Evolutionary conservation across 1,140 invertebrate species (phyloP).

Genomic region (Drosophila ercepeae): DNA sequence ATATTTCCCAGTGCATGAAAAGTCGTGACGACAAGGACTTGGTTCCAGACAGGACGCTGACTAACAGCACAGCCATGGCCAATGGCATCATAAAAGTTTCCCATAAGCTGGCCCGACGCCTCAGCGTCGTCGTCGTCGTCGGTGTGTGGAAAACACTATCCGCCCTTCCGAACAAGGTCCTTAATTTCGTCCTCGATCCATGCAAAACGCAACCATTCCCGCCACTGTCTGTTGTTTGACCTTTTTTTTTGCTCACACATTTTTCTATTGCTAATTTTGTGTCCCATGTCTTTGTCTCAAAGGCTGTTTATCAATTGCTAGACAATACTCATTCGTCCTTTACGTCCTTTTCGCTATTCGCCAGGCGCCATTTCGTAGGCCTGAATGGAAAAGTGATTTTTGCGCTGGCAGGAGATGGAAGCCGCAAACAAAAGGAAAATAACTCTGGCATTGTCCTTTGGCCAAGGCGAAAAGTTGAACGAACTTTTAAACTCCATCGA

Average conservation of each 20-base stretch:
- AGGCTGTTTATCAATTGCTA: slow-evolving; percentile 43
- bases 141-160: too few relatives aligned
- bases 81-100: slow-evolving; percentile 74
- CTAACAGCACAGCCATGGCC: slow-evolving; percentile 50
- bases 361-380: slow-evolving; percentile 44
- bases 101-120: slow-evolving; percentile 35
- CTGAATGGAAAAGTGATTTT: slow-evolving; percentile 29
- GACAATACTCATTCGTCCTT: slow-evolving; percentile 39
- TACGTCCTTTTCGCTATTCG: slow-evolving; percentile 29
- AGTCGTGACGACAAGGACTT: slow-evolving; percentile 32
- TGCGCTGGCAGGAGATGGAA: neutral
- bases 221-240: slow-evolving; percentile 65
- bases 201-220: too few relatives aligned
- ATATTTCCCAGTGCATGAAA: neutral
- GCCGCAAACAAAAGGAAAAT: slow-evolving; percentile 32
- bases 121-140: slow-evolving; percentile 38
- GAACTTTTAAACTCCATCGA: slow-evolving; percentile 48
- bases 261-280: slow-evolving; percentile 63
- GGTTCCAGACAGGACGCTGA: slow-evolving; percentile 53
- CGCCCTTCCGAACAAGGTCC: slow-evolving; percentile 15
- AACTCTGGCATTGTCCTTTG: slow-evolving; percentile 28
- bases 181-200: slow-evolving; percentile 39
- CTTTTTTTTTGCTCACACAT: slow-evolving; percentile 52
- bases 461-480: slow-evolving; percentile 44
- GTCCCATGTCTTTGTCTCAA: slow-evolving; percentile 7